Percentiles rank a stretch among this genome's conserved stretches.
Conservation (phyloP, 2,797 vertebrate genomes). For the Erithacus rubecula region DNA sequence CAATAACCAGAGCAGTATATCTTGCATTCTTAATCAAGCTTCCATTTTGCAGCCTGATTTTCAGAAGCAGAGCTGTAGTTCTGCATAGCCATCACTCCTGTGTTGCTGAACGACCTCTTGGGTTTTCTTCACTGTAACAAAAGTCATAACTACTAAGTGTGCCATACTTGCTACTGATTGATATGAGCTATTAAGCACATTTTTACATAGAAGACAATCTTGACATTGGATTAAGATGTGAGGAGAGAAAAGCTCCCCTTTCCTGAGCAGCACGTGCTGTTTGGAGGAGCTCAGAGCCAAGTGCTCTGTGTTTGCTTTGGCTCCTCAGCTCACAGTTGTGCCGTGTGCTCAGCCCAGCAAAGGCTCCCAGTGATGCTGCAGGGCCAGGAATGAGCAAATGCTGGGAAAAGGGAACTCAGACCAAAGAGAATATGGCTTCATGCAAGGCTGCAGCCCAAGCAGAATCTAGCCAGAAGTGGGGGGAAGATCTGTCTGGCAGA, state of each 20-base stretch:
- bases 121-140: neutral
- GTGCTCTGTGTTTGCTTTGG: neutral
- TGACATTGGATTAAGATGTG: neutral
- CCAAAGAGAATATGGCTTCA: slow-evolving; percentile 14
- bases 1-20: slow-evolving; percentile 7
- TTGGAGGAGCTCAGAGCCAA: neutral
- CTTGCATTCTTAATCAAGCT: slow-evolving; percentile 57
- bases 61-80: neutral
- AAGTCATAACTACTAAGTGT: neutral
- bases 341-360: neutral
- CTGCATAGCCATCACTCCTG: neutral
- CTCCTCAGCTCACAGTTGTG: neutral
- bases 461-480: neutral
- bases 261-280: neutral
- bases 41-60: slow-evolving; percentile 31
- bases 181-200: neutral
- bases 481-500: neutral
- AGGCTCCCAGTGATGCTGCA: neutral
- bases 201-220: slow-evolving; percentile 4
- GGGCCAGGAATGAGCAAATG: slow-evolving; percentile 11
- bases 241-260: neutral
- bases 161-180: neutral
- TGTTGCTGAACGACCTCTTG: neutral
- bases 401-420: slow-evolving; percentile 13
- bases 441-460: neutral